Base-by-base conservation (phyloP, 2,113 vertebrate species). In the Pogonocichla stellata region DNA sequence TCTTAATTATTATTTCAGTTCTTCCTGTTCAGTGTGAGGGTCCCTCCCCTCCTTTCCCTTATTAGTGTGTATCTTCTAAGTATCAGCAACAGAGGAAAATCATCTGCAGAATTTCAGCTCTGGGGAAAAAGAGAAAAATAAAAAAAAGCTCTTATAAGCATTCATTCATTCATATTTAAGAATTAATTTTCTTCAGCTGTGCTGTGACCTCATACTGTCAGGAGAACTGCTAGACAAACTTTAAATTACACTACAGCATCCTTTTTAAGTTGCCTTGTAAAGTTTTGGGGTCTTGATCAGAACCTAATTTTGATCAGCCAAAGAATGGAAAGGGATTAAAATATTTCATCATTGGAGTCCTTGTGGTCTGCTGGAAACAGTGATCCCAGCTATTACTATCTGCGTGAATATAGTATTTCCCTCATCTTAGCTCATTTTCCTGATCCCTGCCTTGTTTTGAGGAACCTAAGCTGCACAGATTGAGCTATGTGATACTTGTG, bases 161-260 rank as follows among this genome's bases (percentile, higher is more conserved):
- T 47, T 73, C 28, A 58, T 93, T 50, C 62, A 50, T 71, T 92
- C 71, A 31, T 77, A 25, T 83, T 83, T 88, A 73, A 88, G 72
- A 88, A 78, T 61, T 17, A 48, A 10, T 93, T 91, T 88, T 81
- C 71, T 95, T 87, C 86, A 92, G 57, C 88, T 86, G 42, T 83
- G 45, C 47, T 88, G 38, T 74, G 88, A 81, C 78, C 51, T 94
- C 77, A 85, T 3, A 23, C 13, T 78, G 51, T 67, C 79, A 81
- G 45, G 45, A 93, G 42, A 91, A 47, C 62, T 82, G 66, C 66
- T 70, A n/a, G 62, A 58, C 5, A 5, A 69, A 47, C 58, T 78
- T 77, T 58, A 84, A 92, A 89, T 93, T 69, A 66, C 20, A 34
- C 14, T 36, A 13, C 36, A 62, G 29, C 31, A 7, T 40, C 31